These are phyloP conservation scores for Drosophila malerkotliana DNA, from an alignment of 1,140 invertebrate genomes.

Conservation along the genomic window DNA sequence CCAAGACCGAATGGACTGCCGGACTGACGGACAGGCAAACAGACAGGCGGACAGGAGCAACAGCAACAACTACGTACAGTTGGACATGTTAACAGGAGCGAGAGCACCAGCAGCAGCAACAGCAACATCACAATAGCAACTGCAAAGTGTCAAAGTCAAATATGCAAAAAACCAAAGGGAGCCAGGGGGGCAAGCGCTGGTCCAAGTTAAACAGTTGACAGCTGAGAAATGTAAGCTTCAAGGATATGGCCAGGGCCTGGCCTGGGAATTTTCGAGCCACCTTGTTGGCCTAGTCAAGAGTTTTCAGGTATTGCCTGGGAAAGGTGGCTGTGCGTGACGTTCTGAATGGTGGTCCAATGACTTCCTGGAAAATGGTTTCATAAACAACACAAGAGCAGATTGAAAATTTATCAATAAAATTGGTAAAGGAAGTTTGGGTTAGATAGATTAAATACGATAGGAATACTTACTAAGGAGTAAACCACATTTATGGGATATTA, in stretches of 20 bases:
- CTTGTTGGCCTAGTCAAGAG: slow-evolving; percentile 19
- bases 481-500: too few relatives aligned
- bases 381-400: neutral
- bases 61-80: slow-evolving; percentile 15
- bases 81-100: slow-evolving; percentile 62
- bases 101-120: slow-evolving; percentile 18
- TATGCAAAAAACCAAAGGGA: slow-evolving; percentile 48
- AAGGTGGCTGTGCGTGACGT: slow-evolving; percentile 24
- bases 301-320: slow-evolving; percentile 25
- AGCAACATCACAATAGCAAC: slow-evolving; percentile 46
- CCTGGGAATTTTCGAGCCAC: slow-evolving; percentile 54
- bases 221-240: slow-evolving; percentile 79
- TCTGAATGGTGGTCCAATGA: slow-evolving; percentile 5
- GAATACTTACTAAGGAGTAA: too few relatives aligned
- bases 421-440: neutral
- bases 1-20: slow-evolving; percentile 12
- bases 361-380: slow-evolving; percentile 2
- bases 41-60: slow-evolving; percentile 29
- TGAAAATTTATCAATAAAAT: neutral
- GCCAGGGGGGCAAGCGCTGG: slow-evolving; percentile 9
- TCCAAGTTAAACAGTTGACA: slow-evolving; percentile 77
- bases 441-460: neutral
- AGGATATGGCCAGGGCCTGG: slow-evolving; percentile 63
- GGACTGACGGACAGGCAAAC: slow-evolving; percentile 6
- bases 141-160: slow-evolving; percentile 80